Evolutionary conservation across 2,797 vertebrate species (phyloP).

Genomic region (Syngnathus rostellatus): DNA sequence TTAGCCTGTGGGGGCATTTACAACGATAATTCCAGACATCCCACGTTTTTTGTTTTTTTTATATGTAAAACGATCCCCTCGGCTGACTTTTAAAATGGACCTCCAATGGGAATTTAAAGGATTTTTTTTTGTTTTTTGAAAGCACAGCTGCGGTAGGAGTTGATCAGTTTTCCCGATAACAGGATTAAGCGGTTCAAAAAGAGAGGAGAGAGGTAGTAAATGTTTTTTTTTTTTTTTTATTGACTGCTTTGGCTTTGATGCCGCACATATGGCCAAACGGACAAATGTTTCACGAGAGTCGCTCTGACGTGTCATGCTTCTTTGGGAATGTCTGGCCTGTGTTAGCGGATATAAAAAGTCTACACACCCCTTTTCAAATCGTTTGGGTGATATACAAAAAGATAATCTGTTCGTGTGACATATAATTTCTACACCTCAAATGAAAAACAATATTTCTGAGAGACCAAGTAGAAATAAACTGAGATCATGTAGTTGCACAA

Average conservation of each 20-base stretch:
- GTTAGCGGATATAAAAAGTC: not conserved
- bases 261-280: conserved; percentile 36
- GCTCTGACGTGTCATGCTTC: not conserved
- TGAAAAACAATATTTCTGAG: too few relatives aligned
- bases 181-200: conserved; percentile 2
- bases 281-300: conserved; percentile 45
- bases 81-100: not conserved
- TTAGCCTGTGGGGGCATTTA: not conserved
- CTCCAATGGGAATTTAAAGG: not conserved
- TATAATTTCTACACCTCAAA: too few relatives aligned
- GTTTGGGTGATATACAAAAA: too few relatives aligned
- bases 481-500: too few relatives aligned
- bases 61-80: not conserved
- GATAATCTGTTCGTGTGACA: too few relatives aligned
- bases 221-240: conserved; percentile 38
- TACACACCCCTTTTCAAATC: too few relatives aligned
- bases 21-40: not conserved
- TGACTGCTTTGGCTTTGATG: conserved; percentile 46
- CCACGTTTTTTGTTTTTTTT: not conserved
- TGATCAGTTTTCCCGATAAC: conserved; percentile 3
- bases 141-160: conserved; percentile 4
- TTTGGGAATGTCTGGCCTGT: not conserved
- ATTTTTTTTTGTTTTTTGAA: not conserved
- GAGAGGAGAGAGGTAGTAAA: conserved; percentile 19
- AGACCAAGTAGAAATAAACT: too few relatives aligned